Base-by-base conservation (phyloP, 2,797 vertebrate genomes). In the Ficedula albicollis region DNA sequence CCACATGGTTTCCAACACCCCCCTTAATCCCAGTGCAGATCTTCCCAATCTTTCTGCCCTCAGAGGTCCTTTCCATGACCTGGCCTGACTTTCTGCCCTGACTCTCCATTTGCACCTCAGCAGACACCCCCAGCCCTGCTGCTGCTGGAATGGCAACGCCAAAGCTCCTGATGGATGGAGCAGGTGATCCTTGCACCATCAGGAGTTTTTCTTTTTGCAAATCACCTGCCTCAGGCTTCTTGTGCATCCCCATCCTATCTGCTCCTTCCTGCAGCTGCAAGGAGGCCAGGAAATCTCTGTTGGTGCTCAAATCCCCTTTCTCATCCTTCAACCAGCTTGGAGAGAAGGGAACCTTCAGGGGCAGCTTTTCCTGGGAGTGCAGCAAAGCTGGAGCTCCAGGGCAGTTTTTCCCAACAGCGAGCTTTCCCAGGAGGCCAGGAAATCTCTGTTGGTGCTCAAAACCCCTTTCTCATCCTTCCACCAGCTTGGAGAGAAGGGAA, bases 201-300 rank as follows among this genome's bases (percentile, higher is more conserved):
- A 18, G 41, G 54, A 62, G 25, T 1, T 48, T 77, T 88, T 29
- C 43, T 32, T 20, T 60, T 62, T 3, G 36, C 8, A 22, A 34
- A 34, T 43, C 27, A 1, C 63, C 43, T 48, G 0, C 16, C 8
- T 27, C 25, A 9, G 38, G 46, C 38, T 87, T 52, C 8, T 1
- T 3, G 23, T 13, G 16, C 52, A 14, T 27, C 10, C 32, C n/a
- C 36, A 8, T 14, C 49, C 29, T 5, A 3, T 25, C 58, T 21
- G 14, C 4, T 30, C 48, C 38, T 18, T 38, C 8, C 39, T 15
- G 2, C n/a, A 55, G 26, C 32, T 84, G 14, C 27, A 38, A 44
- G n/a, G 30, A 51, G 56, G 29, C 27, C 63, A 43, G 5, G 48
- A 46, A 60, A 30, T 3, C 11, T 54, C 56, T 0, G 1, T 0